Conservation (phyloP, 2,888 invertebrate species). For the Acanthosepion esculentum region DNA sequence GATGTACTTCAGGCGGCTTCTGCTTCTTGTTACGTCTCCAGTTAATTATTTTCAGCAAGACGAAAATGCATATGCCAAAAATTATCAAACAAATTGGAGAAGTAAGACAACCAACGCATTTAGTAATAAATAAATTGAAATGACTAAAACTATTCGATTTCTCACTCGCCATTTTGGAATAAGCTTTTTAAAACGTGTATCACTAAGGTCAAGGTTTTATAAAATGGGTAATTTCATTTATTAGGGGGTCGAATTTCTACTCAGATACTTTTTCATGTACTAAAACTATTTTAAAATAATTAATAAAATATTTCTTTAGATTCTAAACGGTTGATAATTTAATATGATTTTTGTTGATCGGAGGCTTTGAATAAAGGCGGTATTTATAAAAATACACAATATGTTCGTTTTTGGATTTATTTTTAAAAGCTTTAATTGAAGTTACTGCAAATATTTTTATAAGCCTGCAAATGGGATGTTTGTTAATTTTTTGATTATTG, state of each 20-base stretch:
- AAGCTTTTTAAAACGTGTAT: background rate
- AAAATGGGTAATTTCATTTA: background rate
- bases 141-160: background rate
- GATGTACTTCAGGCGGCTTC: constrained; percentile 61
- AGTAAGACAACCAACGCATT: background rate
- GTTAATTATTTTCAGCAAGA: background rate
- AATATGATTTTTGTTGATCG: background rate
- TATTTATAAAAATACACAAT: background rate
- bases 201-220: background rate
- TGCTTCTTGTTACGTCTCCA: background rate
- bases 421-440: background rate
- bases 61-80: background rate
- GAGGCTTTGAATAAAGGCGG: background rate
- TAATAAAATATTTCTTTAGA: background rate
- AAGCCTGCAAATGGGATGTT: background rate
- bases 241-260: background rate
- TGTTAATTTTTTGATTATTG: background rate
- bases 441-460: background rate
- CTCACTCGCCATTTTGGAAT: background rate
- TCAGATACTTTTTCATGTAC: background rate
- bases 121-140: background rate
- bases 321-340: background rate
- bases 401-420: background rate
- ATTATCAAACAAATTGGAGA: background rate
- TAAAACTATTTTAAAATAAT: background rate